A percentile compares a stretch with the other conserved stretches of the same genome.
These are phyloP conservation scores for Ibidorhyncha struthersii DNA, from an alignment of 2,113 vertebrate genomes.

Conservation along the genomic window DNA sequence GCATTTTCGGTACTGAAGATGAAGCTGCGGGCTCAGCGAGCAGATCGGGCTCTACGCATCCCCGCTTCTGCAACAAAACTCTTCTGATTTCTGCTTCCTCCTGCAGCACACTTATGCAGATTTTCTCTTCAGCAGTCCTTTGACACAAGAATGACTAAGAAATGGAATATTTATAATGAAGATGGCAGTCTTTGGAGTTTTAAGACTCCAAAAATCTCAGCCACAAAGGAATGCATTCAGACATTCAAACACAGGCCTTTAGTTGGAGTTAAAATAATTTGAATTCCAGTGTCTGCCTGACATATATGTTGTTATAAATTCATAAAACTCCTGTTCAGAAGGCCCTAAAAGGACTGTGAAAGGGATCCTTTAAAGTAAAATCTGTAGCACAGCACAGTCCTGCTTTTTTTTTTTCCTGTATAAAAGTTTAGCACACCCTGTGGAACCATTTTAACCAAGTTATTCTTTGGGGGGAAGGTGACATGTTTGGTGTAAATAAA, in stretches of 20 bases:
- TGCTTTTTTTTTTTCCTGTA: neutral
- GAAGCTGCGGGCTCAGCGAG: neutral
- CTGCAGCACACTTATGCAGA: neutral
- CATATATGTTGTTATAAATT: slow-evolving; percentile 57
- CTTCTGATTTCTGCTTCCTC: neutral
- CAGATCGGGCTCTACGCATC: neutral
- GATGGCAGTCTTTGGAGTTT: neutral
- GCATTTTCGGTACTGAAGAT: neutral
- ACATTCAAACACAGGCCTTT: slow-evolving; percentile 33
- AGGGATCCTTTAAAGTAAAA: slow-evolving; percentile 11
- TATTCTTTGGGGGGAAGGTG: neutral
- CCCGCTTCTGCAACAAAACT: neutral
- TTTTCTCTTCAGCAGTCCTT: slow-evolving; percentile 4
- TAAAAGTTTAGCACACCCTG: neutral
- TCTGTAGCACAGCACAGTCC: neutral
- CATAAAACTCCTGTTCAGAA: slow-evolving; percentile 36
- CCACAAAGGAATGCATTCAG: slow-evolving; percentile 63
- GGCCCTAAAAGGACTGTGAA: slow-evolving; percentile 2
- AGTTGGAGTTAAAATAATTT: slow-evolving; percentile 65
- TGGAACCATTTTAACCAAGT: neutral
- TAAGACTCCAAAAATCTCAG: slow-evolving; percentile 5
- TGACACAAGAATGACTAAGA: slow-evolving; percentile 3
- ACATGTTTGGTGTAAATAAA: slow-evolving; percentile 4
- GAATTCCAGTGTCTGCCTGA: slow-evolving; percentile 62
- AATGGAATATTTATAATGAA: slow-evolving; percentile 17